These are phyloP conservation scores for Gobionotothen gibberifrons DNA, from an alignment of 2,797 vertebrate species.

Conservation along the genomic window DNA sequence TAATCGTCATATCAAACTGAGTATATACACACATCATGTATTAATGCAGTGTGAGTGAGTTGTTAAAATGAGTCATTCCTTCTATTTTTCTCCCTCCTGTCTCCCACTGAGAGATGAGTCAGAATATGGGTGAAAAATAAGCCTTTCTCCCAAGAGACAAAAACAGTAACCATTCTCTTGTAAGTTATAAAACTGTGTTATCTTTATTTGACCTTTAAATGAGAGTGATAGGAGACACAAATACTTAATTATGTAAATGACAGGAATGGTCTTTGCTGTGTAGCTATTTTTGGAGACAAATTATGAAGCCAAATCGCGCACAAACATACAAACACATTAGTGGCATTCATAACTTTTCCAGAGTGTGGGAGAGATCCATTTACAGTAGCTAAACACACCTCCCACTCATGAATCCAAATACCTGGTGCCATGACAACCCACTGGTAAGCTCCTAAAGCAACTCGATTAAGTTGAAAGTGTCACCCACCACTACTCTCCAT, in stretches of 20 bases:
- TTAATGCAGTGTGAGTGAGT: conserved; percentile 31
- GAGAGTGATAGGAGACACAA: background rate
- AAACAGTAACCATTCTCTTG: conserved; percentile 5
- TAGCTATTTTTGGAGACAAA: conserved; percentile 33
- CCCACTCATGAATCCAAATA: conserved; percentile 76
- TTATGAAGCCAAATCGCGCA: conserved; percentile 1
- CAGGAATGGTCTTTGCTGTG: background rate
- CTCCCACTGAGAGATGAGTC: conserved; percentile 71
- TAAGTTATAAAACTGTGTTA: conserved; percentile 9
- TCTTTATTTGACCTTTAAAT: background rate
- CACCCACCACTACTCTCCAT: conserved; percentile 17
- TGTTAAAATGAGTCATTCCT: conserved; percentile 69
- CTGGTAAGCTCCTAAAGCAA: conserved; percentile 52
- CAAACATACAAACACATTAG: conserved; percentile 8
- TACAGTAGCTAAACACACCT: conserved; percentile 59
- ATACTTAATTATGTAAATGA: background rate
- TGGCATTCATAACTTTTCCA: conserved; percentile 37
- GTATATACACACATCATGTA: conserved; percentile 33
- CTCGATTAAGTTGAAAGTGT: conserved; percentile 54
- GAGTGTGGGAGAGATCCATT: conserved; percentile 51
- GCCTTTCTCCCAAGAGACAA: conserved; percentile 5
- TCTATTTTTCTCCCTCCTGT: conserved; percentile 54
- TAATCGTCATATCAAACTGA: conserved; percentile 29
- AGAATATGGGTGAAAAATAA: conserved; percentile 50
- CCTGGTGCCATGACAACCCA: conserved; percentile 83